These are phyloP conservation scores for Ictalurus furcatus DNA, from an alignment of 2,113 vertebrate genomes.

Conservation along the genomic window DNA sequence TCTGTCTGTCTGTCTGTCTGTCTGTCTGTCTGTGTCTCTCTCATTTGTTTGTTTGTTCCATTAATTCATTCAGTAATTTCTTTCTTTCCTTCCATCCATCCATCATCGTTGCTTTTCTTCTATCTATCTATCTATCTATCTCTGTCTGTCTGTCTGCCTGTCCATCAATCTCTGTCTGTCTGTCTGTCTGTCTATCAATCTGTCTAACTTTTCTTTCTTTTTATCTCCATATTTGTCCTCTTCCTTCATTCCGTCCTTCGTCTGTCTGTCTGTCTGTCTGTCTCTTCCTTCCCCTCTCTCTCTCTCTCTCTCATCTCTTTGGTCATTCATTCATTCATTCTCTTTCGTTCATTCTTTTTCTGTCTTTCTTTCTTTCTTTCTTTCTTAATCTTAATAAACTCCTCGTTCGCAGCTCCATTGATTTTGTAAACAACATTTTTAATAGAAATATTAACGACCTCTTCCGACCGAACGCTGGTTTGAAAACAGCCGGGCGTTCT, in stretches of 20 bases:
- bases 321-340: background rate
- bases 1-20: background rate
- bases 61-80: no score
- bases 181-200: background rate
- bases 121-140: no score
- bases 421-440: background rate
- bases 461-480: no score
- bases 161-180: background rate
- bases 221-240: background rate
- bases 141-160: background rate
- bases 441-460: background rate
- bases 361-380: background rate
- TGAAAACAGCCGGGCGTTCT: background rate
- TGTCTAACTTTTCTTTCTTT: no score
- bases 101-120: no score
- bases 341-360: background rate
- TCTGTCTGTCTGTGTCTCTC: background rate
- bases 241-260: no score
- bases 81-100: background rate
- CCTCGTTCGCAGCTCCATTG: no score
- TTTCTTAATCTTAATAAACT: background rate
- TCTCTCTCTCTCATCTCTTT: background rate
- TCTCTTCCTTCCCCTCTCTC: background rate
- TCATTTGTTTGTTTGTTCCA: no score
- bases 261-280: background rate